Conservation (phyloP, 2,888 invertebrate genomes). For the Gibbula magus region DNA sequence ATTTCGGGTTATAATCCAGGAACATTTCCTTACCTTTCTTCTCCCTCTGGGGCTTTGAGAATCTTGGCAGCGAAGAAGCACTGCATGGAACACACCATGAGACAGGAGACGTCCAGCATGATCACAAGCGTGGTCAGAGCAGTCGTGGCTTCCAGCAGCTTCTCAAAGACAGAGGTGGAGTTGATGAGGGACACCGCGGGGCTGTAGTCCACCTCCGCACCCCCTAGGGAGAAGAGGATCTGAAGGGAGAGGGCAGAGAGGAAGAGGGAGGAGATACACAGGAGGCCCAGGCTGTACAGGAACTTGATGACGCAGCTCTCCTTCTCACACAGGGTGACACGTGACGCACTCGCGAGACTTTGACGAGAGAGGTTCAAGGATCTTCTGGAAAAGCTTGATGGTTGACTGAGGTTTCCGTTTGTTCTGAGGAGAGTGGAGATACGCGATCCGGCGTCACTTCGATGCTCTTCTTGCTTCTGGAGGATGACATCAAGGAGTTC, state of each 20-base stretch:
- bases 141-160: slow-evolving; percentile 93
- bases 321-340: slow-evolving; percentile 23
- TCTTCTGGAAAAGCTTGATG: slow-evolving; percentile 37
- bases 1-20: no score
- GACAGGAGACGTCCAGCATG: slow-evolving; percentile 91
- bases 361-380: slow-evolving; percentile 38
- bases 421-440: slow-evolving; percentile 46
- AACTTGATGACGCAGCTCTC: slow-evolving; percentile 18
- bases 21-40: slow-evolving; percentile 80
- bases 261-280: slow-evolving; percentile 89
- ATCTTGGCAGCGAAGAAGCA: slow-evolving; percentile 94
- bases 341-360: slow-evolving; percentile 35
- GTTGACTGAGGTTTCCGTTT: slow-evolving; percentile 56
- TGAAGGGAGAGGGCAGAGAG: slow-evolving; percentile 84
- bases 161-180: slow-evolving; percentile 76
- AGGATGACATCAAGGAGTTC: slow-evolving; percentile 66
- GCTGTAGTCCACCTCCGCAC: slow-evolving; percentile 25
- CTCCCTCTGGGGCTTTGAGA: slow-evolving; percentile 88
- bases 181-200: slow-evolving; percentile 34
- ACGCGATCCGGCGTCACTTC: slow-evolving; percentile 46
- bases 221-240: slow-evolving; percentile 87
- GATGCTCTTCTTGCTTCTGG: slow-evolving; percentile 57
- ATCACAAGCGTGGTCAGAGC: slow-evolving; percentile 91
- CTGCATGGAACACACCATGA: slow-evolving; percentile 94
- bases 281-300: slow-evolving; percentile 82